These are phyloP conservation scores for Rugalucina vietnamica DNA, from an alignment of 2,888 invertebrate species.

Conservation along the genomic window DNA sequence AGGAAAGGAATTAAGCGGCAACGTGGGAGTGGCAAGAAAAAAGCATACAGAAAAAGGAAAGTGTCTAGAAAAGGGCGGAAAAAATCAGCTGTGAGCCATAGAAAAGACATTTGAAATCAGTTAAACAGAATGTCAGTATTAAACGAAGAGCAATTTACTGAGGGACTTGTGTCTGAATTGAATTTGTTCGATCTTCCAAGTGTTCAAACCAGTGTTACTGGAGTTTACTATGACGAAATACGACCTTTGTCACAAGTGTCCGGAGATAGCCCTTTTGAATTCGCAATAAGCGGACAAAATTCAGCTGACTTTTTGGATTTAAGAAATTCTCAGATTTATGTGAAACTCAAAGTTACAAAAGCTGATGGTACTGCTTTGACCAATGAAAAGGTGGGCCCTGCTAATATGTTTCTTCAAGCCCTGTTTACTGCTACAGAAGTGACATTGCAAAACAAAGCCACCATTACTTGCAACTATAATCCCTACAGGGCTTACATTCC, in stretches of 20 bases:
- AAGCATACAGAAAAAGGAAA: not conserved
- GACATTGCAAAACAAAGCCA: conserved; percentile 54
- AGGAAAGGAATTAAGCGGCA: conserved; percentile 13
- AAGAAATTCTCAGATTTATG: conserved; percentile 49
- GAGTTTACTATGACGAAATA: conserved; percentile 51
- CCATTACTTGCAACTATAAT: conserved; percentile 55
- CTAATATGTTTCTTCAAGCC: conserved; percentile 56
- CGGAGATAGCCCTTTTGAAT: conserved; percentile 54
- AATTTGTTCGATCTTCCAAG: conserved; percentile 56
- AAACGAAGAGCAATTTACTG: conserved; percentile 48
- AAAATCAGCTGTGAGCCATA: conserved; percentile 1
- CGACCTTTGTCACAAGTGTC: conserved; percentile 47
- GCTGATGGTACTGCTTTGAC: conserved; percentile 41
- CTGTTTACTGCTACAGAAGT: conserved; percentile 61
- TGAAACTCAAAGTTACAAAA: conserved; percentile 45
- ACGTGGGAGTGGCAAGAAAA: conserved; percentile 17
- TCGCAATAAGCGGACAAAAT: conserved; percentile 56
- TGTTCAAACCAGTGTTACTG: conserved; percentile 55
- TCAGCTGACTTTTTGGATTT: conserved; percentile 58
- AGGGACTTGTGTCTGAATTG: conserved; percentile 49
- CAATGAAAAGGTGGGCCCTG: conserved; percentile 49
- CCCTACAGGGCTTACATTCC: conserved; percentile 56
- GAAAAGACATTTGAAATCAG: conserved; percentile 27
- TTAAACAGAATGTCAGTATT: not conserved
- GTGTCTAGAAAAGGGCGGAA: not conserved